These are phyloP conservation scores for Eristalis pertinax DNA, from an alignment of 2,888 invertebrate genomes.

Conservation along the genomic window DNA sequence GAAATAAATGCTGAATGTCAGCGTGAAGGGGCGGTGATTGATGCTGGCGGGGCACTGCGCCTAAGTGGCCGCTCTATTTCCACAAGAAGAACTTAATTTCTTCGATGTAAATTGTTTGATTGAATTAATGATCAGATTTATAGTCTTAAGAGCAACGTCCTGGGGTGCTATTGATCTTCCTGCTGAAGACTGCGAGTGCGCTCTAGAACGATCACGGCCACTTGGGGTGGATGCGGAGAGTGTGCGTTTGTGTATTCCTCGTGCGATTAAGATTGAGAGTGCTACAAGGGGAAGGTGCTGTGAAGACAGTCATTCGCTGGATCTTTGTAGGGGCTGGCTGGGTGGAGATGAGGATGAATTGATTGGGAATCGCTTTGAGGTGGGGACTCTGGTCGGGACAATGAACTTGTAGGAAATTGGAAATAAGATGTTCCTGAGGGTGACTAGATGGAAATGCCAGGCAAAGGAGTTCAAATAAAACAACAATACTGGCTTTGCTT, in stretches of 20 bases:
- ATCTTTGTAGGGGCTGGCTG: not conserved
- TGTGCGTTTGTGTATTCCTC: not conserved
- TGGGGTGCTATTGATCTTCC: conserved; percentile 29
- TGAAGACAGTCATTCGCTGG: too few relatives aligned
- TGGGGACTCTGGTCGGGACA: not conserved
- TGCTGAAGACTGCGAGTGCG: not conserved
- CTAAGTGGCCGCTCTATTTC: conserved; percentile 64
- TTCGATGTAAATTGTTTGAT: conserved; percentile 68
- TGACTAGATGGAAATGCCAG: too few relatives aligned
- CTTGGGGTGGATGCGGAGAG: not conserved
- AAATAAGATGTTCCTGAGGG: too few relatives aligned
- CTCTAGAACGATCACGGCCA: not conserved
- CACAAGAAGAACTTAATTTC: conserved; percentile 45
- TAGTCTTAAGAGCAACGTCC: conserved; percentile 37
- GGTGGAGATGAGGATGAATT: not conserved
- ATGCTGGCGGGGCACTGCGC: conserved; percentile 40
- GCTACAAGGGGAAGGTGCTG: not conserved
- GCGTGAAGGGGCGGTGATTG: conserved; percentile 49
- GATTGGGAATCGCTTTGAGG: not conserved
- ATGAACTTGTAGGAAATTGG: not conserved
- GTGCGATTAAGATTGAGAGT: not conserved
- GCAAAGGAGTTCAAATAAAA: too few relatives aligned
- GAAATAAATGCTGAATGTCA: conserved; percentile 16
- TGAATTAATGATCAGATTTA: conserved; percentile 67
- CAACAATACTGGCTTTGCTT: too few relatives aligned